Evolutionary conservation across 2,113 vertebrate genomes (phyloP).

Genomic region (Clinocottus analis): DNA sequence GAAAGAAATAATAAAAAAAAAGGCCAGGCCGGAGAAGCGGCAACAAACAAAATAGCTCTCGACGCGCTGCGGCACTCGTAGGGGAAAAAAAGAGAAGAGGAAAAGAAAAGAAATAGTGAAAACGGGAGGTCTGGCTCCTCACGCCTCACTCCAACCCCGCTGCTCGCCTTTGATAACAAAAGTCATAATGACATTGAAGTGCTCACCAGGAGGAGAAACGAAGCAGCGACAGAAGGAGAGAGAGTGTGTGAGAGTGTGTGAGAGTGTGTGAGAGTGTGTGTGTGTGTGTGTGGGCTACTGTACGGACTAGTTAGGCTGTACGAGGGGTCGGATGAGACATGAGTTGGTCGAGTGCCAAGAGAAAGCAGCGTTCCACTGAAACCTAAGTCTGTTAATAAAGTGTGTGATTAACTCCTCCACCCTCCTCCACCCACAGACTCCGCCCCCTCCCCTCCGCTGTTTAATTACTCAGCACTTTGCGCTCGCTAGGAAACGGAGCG

Average conservation of each 20-base stretch:
- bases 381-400: constrained; percentile 66
- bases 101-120: not conserved
- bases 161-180: constrained; percentile 69
- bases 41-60: constrained; percentile 46
- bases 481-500: constrained; percentile 4
- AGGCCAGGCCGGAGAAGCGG: not conserved
- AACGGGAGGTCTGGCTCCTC: constrained; percentile 32
- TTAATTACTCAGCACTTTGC: constrained; percentile 66
- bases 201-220: constrained; percentile 64
- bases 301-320: not conserved
- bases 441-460: constrained; percentile 27
- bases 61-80: constrained; percentile 45
- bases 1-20: not conserved
- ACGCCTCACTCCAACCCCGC: constrained; percentile 50
- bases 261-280: not conserved
- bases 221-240: constrained; percentile 48
- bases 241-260: constrained; percentile 38
- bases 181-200: constrained; percentile 74
- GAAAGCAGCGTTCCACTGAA: constrained; percentile 27
- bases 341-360: constrained; percentile 50
- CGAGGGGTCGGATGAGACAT: constrained; percentile 15
- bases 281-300: constrained; percentile 18
- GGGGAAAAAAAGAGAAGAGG: not conserved
- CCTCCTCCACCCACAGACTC: not conserved
- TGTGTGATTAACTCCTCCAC: constrained; percentile 56